phyloP scores from a whole-genome alignment of 2,113 vertebrate genomes.

The Hyperopisus bebe region DNA sequence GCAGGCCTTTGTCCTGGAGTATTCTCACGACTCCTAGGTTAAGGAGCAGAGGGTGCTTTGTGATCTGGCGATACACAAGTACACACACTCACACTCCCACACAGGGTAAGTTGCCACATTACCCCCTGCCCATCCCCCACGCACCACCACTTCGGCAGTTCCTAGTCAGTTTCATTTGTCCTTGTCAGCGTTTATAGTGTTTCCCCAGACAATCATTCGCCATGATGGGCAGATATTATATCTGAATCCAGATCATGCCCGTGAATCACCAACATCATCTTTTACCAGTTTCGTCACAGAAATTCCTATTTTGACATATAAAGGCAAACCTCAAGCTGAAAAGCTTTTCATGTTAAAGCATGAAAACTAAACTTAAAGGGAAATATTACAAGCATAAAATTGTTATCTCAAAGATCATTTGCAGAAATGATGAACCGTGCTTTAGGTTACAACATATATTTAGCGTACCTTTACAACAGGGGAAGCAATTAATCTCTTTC shows the following conservation, averaged over 20 bases:
- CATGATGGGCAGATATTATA: conserved; percentile 11
- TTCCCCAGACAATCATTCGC: conserved; percentile 6
- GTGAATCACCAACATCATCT: not conserved
- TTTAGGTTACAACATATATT: not conserved
- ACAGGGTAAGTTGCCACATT: not conserved
- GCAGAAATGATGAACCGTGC: not conserved
- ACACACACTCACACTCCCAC: not conserved
- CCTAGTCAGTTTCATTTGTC: conserved; percentile 16
- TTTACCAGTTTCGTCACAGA: not conserved
- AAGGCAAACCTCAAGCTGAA: not conserved
- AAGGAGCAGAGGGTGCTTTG: conserved; percentile 22
- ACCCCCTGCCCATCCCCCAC: not conserved
- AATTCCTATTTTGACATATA: not conserved
- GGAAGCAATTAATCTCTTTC: not conserved
- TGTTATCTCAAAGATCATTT: not conserved
- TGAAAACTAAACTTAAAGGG: not conserved
- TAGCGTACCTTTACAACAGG: not conserved
- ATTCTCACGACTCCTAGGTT: conserved; percentile 45
- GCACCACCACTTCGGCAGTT: not conserved
- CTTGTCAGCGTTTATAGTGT: conserved; percentile 6
- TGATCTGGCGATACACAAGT: not conserved
- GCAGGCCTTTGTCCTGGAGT: conserved; percentile 49
- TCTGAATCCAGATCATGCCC: not conserved
- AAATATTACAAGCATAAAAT: not conserved
- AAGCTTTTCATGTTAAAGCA: not conserved